A percentile compares a stretch with the other conserved stretches of the same genome.
phyloP scores from a whole-genome alignment of 2,113 vertebrate genomes.

The Excalfactoria chinensis region DNA sequence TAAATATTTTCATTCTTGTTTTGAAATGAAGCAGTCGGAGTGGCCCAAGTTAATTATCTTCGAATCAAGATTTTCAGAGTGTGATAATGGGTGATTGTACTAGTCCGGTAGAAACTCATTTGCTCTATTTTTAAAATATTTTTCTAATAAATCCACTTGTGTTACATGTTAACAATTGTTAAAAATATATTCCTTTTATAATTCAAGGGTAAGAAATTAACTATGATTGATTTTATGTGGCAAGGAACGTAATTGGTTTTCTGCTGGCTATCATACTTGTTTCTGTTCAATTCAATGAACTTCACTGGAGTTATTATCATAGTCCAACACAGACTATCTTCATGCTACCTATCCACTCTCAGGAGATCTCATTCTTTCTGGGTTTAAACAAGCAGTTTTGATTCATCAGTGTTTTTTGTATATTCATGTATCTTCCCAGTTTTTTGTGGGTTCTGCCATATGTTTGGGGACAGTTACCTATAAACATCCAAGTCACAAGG shows the following conservation, averaged over 20 bases:
- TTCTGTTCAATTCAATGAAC: background rate
- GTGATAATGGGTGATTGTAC: background rate
- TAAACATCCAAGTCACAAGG: background rate
- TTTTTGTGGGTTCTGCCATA: background rate
- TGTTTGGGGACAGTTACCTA: background rate
- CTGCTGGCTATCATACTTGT: background rate
- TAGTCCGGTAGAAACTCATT: background rate
- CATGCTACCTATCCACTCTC: fast-evolving
- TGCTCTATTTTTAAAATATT: background rate
- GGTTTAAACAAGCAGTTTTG: background rate
- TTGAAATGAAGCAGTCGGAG: background rate
- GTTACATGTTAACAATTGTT: background rate
- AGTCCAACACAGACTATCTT: background rate
- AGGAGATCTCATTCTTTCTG: background rate
- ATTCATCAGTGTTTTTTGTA: background rate
- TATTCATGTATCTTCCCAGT: background rate
- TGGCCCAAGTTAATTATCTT: background rate
- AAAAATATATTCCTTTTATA: background rate
- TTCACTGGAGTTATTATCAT: background rate
- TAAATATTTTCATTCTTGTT: background rate
- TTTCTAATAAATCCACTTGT: background rate
- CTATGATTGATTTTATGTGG: background rate
- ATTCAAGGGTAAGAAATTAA: background rate
- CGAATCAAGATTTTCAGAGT: background rate
- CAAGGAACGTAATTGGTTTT: background rate